Evolutionary conservation across 1,140 invertebrate species (phyloP).

Genomic region (honey bee (Apis mellifera)): Amel_HAv3.1 CM009931.2:10100501-10101000

Average conservation of each 20-base stretch:
- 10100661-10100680: too few species aligned
- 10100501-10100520: too few species aligned
- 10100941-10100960: neutral
- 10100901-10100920: neutral
- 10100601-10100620: too few species aligned
- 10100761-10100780: neutral
- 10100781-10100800: neutral
- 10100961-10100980: neutral
- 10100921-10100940: neutral
- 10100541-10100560: too few species aligned
- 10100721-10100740: too few species aligned
- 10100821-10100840: neutral
- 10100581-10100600: too few species aligned
- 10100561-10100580: too few species aligned
- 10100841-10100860: conserved; percentile 1
- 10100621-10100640: too few species aligned
- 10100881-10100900: neutral
- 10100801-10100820: neutral
- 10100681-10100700: too few species aligned
- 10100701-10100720: too few species aligned
- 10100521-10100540: too few species aligned
- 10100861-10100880: neutral
- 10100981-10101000: neutral
- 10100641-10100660: too few species aligned
- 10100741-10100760: neutral